Percentiles rank a stretch among this genome's conserved stretches.
Conservation (phyloP, 2,888 invertebrate genomes). For the Tetrapedia diversipes region DNA sequence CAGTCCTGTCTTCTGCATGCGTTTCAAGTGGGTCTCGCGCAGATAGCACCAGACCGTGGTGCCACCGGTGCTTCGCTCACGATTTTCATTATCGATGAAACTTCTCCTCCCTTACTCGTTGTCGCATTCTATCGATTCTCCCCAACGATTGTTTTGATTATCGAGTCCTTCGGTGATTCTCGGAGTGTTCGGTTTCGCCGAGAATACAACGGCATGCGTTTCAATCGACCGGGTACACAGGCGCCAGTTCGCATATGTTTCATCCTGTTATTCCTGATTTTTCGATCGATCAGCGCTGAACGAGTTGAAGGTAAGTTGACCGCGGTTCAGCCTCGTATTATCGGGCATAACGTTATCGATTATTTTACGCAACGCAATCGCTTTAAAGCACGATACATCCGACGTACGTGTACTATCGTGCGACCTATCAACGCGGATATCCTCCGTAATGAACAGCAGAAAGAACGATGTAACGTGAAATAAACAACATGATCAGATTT, state of each 20-base stretch:
- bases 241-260: constrained; percentile 37
- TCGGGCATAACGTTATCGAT: neutral
- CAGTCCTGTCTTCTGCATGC: constrained; percentile 12
- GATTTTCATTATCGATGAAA: constrained; percentile 37
- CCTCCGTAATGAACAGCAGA: neutral
- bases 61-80: neutral
- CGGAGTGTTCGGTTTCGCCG: neutral
- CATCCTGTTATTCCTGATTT: constrained; percentile 44
- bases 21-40: constrained; percentile 11
- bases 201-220: constrained; percentile 42
- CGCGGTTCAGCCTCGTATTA: neutral
- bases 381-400: neutral
- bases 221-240: constrained; percentile 36
- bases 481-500: constrained; percentile 8
- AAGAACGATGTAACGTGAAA: constrained; percentile 5
- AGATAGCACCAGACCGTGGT: constrained; percentile 31
- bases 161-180: constrained; percentile 6
- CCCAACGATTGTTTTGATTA: constrained; percentile 7
- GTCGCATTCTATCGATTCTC: constrained; percentile 18
- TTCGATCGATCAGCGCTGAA: constrained; percentile 38
- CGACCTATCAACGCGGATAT: neutral
- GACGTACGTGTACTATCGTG: neutral
- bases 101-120: constrained; percentile 10
- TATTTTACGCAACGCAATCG: constrained; percentile 16
- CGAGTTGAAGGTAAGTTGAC: constrained; percentile 58